Base-by-base conservation (phyloP, 2,888 invertebrate genomes). In the Oxystoma pomonae region DNA sequence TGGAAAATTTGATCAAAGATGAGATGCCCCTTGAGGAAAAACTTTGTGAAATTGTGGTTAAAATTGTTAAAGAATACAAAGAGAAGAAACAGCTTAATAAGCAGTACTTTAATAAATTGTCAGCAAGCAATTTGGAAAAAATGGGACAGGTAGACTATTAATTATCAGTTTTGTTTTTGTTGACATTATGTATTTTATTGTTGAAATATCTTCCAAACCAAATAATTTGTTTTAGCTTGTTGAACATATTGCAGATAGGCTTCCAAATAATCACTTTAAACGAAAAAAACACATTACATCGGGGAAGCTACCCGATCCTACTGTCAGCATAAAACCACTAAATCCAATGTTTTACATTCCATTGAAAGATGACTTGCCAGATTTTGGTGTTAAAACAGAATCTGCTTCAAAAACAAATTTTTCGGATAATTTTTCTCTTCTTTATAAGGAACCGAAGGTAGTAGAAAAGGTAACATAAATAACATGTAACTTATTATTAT, bases 341-440 rank as follows among this genome's bases (percentile, higher is more conserved):
- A 64, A 74, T 65, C 69, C 72, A 16, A 58, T 73, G 35, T 73
- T 72, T 63, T 75, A 71, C 61, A 69, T 75, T 57, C 75, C 75
- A 16, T 64, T 74, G 50, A 68, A 59, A 62, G 74, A 75, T 59
- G 65, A 72, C 20, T 67, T 74, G 21, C 72, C 73, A 5, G 71
- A 70, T 58, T 57, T 74, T 22, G 73, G 73, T 18, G 63, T 67
- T 35, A 19, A 53, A 9, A 16, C 5, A 9, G 19, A 3, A 53
- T 19, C 53, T 35, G 35, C 5, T 21, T 61, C 67, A 2, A 66
- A 70, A 57, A 71, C 67, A 35, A 35, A 35, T 12, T 35, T 35
- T 35, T 35, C 35, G n/a, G 53, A 53, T 53, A 57, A 70, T 58
- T 64, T 73, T 69, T 70, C 72, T 18, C 64, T 69, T 52, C 66